These are phyloP conservation scores for Melinaea marsaeus DNA, from an alignment of 2,888 invertebrate genomes.

Conservation along the genomic window DNA sequence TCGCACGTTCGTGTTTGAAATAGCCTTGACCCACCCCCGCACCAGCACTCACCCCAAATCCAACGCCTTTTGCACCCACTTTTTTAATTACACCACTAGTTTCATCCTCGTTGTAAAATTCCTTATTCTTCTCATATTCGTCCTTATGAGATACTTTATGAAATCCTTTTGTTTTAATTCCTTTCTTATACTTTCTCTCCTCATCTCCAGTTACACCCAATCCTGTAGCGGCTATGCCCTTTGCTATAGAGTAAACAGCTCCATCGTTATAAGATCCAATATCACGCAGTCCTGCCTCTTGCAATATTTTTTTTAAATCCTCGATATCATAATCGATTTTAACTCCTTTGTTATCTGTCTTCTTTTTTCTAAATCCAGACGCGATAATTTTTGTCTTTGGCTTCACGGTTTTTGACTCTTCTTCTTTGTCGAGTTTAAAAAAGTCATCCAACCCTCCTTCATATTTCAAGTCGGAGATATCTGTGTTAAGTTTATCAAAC, in stretches of 20 bases:
- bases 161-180: constrained; percentile 77
- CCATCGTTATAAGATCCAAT: constrained; percentile 57
- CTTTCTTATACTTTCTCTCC: constrained; percentile 73
- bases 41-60: constrained; percentile 64
- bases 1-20: constrained; percentile 61
- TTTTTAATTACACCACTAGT: constrained; percentile 71
- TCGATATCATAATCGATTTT: constrained; percentile 50
- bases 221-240: constrained; percentile 57
- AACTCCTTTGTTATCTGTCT: constrained; percentile 45
- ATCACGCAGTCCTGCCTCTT: constrained; percentile 48
- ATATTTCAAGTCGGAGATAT: constrained; percentile 54
- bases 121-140: constrained; percentile 79
- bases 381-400: constrained; percentile 40
- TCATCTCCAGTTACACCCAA: constrained; percentile 63
- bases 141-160: constrained; percentile 79
- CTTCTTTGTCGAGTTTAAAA: constrained; percentile 46
- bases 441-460: constrained; percentile 57
- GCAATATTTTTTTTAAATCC: constrained; percentile 57
- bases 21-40: constrained; percentile 58
- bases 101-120: constrained; percentile 77
- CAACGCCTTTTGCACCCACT: constrained; percentile 69
- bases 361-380: constrained; percentile 55
- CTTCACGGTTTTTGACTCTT: constrained; percentile 30
- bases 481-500: constrained; percentile 56
- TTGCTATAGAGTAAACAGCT: constrained; percentile 58